Percentiles rank a stretch among this genome's conserved stretches.
Evolutionary conservation across 2,797 vertebrate genomes (phyloP).

Genomic region (Pachyuromys duprasi): DNA sequence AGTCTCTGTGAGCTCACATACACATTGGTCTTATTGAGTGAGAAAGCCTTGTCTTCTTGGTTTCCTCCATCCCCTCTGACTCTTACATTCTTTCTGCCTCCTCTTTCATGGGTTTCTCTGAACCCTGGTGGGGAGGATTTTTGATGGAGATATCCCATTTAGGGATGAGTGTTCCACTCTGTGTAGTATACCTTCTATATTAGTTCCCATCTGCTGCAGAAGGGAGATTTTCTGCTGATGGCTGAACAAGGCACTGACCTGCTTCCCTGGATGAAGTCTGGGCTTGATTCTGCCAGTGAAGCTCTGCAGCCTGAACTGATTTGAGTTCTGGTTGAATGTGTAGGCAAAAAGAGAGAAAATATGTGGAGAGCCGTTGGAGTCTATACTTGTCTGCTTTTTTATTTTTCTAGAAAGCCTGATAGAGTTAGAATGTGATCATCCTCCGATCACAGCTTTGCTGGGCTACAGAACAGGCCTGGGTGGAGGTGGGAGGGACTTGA

Average conservation of each 20-base stretch:
- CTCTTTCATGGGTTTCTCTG: background rate
- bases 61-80: background rate
- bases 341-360: background rate
- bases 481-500: no score
- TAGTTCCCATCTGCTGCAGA: background rate
- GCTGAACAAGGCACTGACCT: background rate
- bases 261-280: background rate
- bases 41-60: background rate
- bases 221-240: background rate
- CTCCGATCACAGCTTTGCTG: background rate
- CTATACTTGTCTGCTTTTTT: background rate
- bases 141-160: background rate
- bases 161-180: background rate
- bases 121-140: background rate
- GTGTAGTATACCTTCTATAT: no score
- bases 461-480: accelerated
- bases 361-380: background rate
- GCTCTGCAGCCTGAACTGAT: background rate
- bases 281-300: background rate
- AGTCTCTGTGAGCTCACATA: background rate
- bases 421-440: background rate
- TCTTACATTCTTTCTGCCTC: background rate
- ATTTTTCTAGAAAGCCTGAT: background rate
- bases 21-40: background rate
- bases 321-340: background rate